A percentile compares a stretch with the other conserved stretches of the same genome.
phyloP scores from a whole-genome alignment of 1,140 invertebrate species.

The Doryteuthis pealeii region DNA sequence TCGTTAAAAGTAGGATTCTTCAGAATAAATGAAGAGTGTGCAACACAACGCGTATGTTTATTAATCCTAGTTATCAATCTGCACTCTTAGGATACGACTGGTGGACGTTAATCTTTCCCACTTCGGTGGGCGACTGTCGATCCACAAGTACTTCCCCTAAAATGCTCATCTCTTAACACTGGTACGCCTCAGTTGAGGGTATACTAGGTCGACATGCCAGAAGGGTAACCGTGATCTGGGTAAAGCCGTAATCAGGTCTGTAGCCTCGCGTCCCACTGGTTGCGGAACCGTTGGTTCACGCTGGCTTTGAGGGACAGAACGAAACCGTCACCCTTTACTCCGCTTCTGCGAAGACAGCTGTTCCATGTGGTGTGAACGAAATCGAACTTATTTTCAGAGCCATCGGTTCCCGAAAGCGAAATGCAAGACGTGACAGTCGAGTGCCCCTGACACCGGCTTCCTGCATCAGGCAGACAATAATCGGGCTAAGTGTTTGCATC shows the following conservation, averaged over 20 bases:
- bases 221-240: neutral
- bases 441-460: constrained; percentile 36
- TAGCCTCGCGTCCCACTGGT: neutral
- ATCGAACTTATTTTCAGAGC: constrained; percentile 29
- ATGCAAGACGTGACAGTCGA: constrained; percentile 48
- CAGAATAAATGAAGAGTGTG: no score
- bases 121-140: no score
- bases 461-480: constrained; percentile 41
- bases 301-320: neutral
- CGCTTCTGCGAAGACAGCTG: neutral
- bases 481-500: constrained; percentile 34
- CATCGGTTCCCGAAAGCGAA: constrained; percentile 31
- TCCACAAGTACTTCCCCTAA: no score
- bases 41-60: no score
- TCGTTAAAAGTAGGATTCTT: no score
- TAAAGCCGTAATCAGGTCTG: neutral
- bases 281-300: neutral
- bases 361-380: neutral
- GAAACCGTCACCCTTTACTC: neutral
- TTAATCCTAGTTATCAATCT: no score
- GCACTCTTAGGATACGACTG: no score
- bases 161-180: constrained; percentile 31
- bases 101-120: no score
- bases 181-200: neutral
- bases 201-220: neutral